These are phyloP conservation scores for Drosophila littoralis DNA, from an alignment of 1,140 invertebrate species.

Conservation along the genomic window DNA sequence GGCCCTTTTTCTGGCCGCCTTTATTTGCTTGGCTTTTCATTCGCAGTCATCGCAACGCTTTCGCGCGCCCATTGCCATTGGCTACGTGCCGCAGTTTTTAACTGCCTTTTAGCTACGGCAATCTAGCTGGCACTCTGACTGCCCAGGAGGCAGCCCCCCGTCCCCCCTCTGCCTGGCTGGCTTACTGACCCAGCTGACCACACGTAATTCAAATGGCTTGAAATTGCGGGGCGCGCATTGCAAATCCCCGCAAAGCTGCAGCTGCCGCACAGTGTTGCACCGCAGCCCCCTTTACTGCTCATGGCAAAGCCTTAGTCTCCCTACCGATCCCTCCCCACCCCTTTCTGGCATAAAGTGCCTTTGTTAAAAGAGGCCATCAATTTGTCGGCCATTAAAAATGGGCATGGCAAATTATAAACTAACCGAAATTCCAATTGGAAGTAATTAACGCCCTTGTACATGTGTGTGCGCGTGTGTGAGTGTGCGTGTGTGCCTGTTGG, in stretches of 20 bases:
- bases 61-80: slow-evolving; percentile 64
- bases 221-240: slow-evolving; percentile 28
- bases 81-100: slow-evolving; percentile 75
- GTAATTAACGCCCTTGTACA: slow-evolving; percentile 70
- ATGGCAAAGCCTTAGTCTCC: neutral
- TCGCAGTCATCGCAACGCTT: slow-evolving; percentile 69
- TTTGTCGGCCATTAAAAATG: slow-evolving; percentile 46
- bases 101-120: slow-evolving; percentile 65
- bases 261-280: slow-evolving; percentile 14
- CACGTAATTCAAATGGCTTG: slow-evolving; percentile 54
- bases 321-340: no score
- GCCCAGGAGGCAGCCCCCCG: no score
- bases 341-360: slow-evolving; percentile 19
- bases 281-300: neutral
- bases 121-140: slow-evolving; percentile 14
- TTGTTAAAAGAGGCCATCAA: slow-evolving; percentile 44
- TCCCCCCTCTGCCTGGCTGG: neutral
- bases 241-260: slow-evolving; percentile 17
- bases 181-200: slow-evolving; percentile 39
- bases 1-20: slow-evolving; percentile 48
- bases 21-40: slow-evolving; percentile 76
- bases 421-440: slow-evolving; percentile 74
- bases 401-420: slow-evolving; percentile 56
- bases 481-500: slow-evolving; percentile 10
- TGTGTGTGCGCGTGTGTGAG: slow-evolving; percentile 7